Evolutionary conservation across 2,113 vertebrate genomes (phyloP).

Genomic region (Macquaria ambigua): DNA sequence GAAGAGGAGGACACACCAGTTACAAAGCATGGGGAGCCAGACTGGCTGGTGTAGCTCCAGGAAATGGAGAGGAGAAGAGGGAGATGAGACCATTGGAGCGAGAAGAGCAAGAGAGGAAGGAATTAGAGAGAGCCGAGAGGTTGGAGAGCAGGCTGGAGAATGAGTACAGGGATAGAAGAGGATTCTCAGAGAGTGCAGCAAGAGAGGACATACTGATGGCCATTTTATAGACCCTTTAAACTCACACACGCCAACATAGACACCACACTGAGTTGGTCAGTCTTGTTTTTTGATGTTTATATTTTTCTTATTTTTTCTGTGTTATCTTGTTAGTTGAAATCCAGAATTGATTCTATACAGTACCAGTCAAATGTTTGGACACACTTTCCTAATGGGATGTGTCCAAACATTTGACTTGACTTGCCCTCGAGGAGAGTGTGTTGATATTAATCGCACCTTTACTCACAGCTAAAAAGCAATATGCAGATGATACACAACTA

Average conservation of each 20-base stretch:
- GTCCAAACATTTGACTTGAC: too few relatives aligned
- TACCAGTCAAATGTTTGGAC: too few relatives aligned
- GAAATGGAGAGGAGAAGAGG: constrained; percentile 67
- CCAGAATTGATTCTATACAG: background rate
- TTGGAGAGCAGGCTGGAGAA: constrained; percentile 58
- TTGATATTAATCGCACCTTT: background rate
- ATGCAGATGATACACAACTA: background rate
- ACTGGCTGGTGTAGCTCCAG: constrained; percentile 64
- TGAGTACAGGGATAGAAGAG: constrained; percentile 51
- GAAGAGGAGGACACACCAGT: constrained; percentile 71
- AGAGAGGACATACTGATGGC: constrained; percentile 25
- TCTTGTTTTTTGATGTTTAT: background rate
- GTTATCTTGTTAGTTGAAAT: background rate
- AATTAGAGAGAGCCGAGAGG: constrained; percentile 56
- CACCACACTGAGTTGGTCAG: background rate
- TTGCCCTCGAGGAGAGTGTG: background rate
- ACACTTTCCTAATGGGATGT: too few relatives aligned
- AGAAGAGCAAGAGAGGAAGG: constrained; percentile 68
- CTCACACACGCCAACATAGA: background rate
- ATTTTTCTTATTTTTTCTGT: background rate
- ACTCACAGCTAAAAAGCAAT: background rate
- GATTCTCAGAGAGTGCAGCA: constrained; percentile 35
- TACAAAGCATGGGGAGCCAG: constrained; percentile 53
- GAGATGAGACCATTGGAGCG: constrained; percentile 66
- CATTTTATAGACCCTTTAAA: constrained; percentile 29